A percentile compares a stretch with the other conserved stretches of the same genome.
phyloP scores from a whole-genome alignment of 92 coral and sea anemone species.

The Umimayanthus kanabou region DNA sequence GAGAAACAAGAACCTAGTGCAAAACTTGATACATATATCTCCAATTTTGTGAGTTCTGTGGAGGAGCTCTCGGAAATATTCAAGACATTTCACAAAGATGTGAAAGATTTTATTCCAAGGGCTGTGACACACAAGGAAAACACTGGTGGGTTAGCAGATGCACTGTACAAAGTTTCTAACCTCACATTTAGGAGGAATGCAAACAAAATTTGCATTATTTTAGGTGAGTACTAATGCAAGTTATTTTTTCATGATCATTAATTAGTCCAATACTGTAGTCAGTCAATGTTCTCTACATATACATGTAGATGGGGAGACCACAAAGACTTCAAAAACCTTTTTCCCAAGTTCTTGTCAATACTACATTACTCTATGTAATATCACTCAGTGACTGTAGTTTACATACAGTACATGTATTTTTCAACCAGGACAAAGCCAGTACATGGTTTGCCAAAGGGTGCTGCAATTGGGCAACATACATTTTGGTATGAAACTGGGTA shows the following conservation, averaged over 20 bases:
- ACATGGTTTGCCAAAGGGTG: no score
- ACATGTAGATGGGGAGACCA: no score
- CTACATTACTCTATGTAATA: no score
- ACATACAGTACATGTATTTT: no score
- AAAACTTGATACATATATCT: not conserved
- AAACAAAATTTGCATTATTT: slow-evolving; percentile 22
- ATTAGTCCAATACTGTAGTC: no score
- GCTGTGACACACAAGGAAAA: not conserved
- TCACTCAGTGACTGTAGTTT: no score
- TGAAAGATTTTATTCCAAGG: not conserved
- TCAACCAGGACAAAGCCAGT: no score
- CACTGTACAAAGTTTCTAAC: slow-evolving; percentile 1
- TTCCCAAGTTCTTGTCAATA: no score
- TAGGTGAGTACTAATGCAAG: slow-evolving; percentile 1
- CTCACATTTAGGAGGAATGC: slow-evolving; percentile 31
- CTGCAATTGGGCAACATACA: no score
- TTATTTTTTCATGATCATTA: not conserved
- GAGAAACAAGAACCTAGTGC: not conserved
- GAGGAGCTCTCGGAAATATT: slow-evolving; percentile 24
- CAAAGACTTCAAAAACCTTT: no score
- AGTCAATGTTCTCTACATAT: no score
- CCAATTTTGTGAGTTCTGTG: slow-evolving; percentile 15
- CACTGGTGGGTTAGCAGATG: slow-evolving; percentile 18
- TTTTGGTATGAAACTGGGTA: not conserved
- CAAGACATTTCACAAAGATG: not conserved